These are phyloP conservation scores for Neoascia interrupta DNA, from an alignment of 2,888 invertebrate species.

Conservation along the genomic window DNA sequence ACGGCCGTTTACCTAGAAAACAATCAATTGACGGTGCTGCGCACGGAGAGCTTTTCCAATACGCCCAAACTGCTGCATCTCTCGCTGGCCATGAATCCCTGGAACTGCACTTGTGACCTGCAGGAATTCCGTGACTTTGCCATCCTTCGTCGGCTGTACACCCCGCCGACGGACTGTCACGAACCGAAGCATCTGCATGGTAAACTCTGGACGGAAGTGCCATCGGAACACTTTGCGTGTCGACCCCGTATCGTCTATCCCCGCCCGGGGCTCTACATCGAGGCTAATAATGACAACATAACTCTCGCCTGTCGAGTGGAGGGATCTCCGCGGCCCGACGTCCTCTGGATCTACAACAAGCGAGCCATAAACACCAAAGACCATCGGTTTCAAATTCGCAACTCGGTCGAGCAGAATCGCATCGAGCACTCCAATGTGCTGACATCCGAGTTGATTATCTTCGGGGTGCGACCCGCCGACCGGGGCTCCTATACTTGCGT, in stretches of 20 bases:
- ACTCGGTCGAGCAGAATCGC: slow-evolving; percentile 74
- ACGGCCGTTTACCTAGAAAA: slow-evolving; percentile 86
- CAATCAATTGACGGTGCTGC: slow-evolving; percentile 86
- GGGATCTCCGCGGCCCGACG: slow-evolving; percentile 86
- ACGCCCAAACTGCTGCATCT: slow-evolving; percentile 86
- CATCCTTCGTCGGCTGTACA: slow-evolving; percentile 86
- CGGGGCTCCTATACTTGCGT: slow-evolving; percentile 89
- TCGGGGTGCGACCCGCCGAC: slow-evolving; percentile 83
- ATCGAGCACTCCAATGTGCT: slow-evolving; percentile 70
- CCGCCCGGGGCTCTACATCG: slow-evolving; percentile 80
- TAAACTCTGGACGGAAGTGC: slow-evolving; percentile 87
- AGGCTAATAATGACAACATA: slow-evolving; percentile 84
- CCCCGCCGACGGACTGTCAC: slow-evolving; percentile 86
- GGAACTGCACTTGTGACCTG: slow-evolving; percentile 93
- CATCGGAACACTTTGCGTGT: slow-evolving; percentile 89
- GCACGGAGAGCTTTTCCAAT: slow-evolving; percentile 84
- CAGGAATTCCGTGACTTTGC: slow-evolving; percentile 89
- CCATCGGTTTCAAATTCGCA: slow-evolving; percentile 74
- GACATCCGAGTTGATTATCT: slow-evolving; percentile 83
- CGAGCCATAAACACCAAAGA: slow-evolving; percentile 75
- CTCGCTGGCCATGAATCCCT: slow-evolving; percentile 89
- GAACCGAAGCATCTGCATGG: slow-evolving; percentile 86
- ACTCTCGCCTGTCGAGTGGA: slow-evolving; percentile 85
- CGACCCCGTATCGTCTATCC: slow-evolving; percentile 87
- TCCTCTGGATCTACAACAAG: slow-evolving; percentile 83